phyloP scores from a whole-genome alignment of 2,797 vertebrate species.

The Microctenopoma lineatum region DNA sequence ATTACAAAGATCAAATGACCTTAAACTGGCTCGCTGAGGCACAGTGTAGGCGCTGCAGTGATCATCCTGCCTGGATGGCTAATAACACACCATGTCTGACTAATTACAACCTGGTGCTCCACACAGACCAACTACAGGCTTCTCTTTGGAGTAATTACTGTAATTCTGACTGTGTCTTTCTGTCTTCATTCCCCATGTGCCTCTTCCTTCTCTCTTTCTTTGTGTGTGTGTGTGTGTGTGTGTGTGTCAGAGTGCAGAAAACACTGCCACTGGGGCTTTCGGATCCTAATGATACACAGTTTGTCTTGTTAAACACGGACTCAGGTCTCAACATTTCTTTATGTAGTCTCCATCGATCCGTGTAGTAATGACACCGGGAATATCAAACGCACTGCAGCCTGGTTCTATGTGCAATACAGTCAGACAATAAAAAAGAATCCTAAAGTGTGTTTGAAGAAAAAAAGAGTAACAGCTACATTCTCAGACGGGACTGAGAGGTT shows the following conservation, averaged over 20 bases:
- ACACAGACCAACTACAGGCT: conserved; percentile 50
- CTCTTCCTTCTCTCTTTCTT: background rate
- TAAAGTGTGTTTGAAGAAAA: too few relatives aligned
- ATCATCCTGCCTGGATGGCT: conserved; percentile 7
- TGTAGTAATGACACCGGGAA: background rate
- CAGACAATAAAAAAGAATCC: too few relatives aligned
- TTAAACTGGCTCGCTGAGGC: background rate
- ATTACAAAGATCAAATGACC: background rate
- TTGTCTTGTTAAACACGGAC: conserved; percentile 11
- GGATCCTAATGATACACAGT: conserved; percentile 13
- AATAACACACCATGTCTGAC: conserved; percentile 33
- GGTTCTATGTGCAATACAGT: background rate
- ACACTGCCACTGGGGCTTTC: background rate
- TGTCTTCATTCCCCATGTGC: conserved; percentile 39
- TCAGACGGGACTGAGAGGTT: too few relatives aligned
- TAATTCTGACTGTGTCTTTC: conserved; percentile 52
- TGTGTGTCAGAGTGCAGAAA: background rate
- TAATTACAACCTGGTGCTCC: conserved; percentile 61
- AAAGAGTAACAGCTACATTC: too few relatives aligned
- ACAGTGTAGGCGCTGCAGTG: conserved; percentile 9
- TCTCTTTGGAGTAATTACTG: conserved; percentile 70
- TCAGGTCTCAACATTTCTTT: background rate
- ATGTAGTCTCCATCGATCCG: background rate
- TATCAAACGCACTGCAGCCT: background rate
- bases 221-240: background rate